These are phyloP conservation scores for Stenichneumon culpator DNA, from an alignment of 2,888 invertebrate species.

Conservation along the genomic window DNA sequence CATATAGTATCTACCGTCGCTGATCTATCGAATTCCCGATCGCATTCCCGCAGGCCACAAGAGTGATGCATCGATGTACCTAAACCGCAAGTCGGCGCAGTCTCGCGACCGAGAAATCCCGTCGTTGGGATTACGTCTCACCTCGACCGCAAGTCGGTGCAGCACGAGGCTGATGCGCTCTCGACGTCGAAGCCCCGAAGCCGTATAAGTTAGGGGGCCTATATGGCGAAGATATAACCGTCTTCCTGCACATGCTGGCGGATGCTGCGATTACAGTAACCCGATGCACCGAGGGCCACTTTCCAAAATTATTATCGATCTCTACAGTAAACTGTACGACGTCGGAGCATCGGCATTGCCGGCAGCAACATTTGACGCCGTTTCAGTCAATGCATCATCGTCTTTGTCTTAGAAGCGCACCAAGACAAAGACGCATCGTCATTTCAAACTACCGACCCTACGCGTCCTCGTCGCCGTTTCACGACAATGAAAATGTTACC, in stretches of 20 bases:
- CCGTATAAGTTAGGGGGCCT: slow-evolving; percentile 7
- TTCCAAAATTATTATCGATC: slow-evolving; percentile 60
- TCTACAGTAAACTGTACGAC: slow-evolving; percentile 14
- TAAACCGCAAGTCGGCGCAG: slow-evolving; percentile 33
- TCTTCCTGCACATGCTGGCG: background rate
- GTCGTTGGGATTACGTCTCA: slow-evolving; percentile 48
- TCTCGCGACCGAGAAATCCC: slow-evolving; percentile 32
- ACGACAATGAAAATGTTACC: slow-evolving; percentile 52
- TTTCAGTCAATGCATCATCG: slow-evolving; percentile 28
- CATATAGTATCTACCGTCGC: background rate
- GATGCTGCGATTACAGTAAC: slow-evolving; percentile 53
- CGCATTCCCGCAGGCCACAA: slow-evolving; percentile 14
- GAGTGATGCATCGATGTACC: slow-evolving; percentile 46
- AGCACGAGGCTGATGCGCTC: slow-evolving; percentile 35
- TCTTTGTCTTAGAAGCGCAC: background rate
- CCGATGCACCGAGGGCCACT: slow-evolving; percentile 44
- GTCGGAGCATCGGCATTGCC: background rate
- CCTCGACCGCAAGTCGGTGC: slow-evolving; percentile 38
- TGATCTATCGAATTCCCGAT: slow-evolving; percentile 39
- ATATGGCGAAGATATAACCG: background rate
- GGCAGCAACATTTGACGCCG: slow-evolving; percentile 1
- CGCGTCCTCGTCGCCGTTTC: slow-evolving; percentile 18
- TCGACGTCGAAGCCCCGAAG: slow-evolving; percentile 28
- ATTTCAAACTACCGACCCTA: background rate
- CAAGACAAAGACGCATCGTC: background rate